Evolutionary conservation across 1,140 invertebrate genomes (phyloP), one percentile per base, ranked within the genome.

Genomic region (Drosophila pseudoananassae): DNA sequence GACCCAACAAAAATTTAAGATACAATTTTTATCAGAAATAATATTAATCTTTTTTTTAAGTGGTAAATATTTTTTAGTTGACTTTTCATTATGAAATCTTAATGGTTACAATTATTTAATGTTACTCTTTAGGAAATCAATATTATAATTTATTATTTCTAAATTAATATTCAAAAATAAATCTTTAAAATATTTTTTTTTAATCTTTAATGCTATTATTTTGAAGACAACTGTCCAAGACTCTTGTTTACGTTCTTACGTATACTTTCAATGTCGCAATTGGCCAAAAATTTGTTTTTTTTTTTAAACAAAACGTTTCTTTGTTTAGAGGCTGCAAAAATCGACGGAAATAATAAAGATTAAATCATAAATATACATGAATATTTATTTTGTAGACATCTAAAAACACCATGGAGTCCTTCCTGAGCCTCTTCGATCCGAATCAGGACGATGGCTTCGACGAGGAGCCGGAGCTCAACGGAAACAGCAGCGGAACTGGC

Each of bases 391-490:
- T 17, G 12, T 10, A 75, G 52, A 20, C 38, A 60, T 7, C 33
- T 50, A 15, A 27, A 4, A 17, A 31, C 27, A 31, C 27, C 17
- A 88, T 88, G 82, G 82, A 88, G 27, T 88, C 83, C n/a, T 96
- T 97, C 92, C 92, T 97, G 54, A 95, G 95, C 69, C 92, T 97
- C 1, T 97, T 97, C 92, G 95, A 96, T 92, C 95, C 96, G 3
- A 90, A 90, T 57, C 82, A 91, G 55, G 89, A 78, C 76, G 90
- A 92, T 60, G 84, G 85, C 31, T 87, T 90, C 40, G 91, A 91
- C 23, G 85, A 91, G 65, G 78, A 88, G 49, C 78, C 76, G 7
- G 83, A 90, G 50, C 36, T 84, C 1, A 91, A 92, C 58, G 83
- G 83, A 14, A 91, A 85, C 72, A 75, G 71, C 61, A 90, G 75